Conservation (phyloP, 2,113 vertebrate genomes). For the Microtus oregoni region DNA sequence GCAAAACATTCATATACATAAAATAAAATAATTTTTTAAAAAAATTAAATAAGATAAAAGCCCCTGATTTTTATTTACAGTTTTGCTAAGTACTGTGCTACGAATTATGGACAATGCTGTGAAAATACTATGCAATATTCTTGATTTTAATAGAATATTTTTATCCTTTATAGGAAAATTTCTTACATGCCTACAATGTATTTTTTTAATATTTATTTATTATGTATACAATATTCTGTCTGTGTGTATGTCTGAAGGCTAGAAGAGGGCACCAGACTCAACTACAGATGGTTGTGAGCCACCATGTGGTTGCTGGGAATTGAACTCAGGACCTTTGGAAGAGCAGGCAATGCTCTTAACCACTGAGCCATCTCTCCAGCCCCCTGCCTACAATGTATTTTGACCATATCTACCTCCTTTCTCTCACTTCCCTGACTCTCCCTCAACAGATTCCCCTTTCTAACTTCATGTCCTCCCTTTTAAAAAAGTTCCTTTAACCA, state of each 20-base stretch:
- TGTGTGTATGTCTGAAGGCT: no score
- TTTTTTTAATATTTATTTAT: neutral
- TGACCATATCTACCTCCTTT: neutral
- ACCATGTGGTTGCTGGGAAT: no score
- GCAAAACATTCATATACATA: neutral
- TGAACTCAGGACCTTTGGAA: no score
- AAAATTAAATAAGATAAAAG: neutral
- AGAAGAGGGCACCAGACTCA: no score
- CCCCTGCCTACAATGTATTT: neutral
- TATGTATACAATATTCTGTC: no score
- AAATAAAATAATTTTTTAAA: neutral
- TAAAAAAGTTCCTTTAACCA: neutral
- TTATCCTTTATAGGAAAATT: neutral
- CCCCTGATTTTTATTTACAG: neutral
- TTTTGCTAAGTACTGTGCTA: constrained; percentile 1
- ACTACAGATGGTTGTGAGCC: no score
- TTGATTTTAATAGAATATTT: neutral
- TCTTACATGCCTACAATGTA: neutral
- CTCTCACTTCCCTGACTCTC: neutral
- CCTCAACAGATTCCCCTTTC: neutral
- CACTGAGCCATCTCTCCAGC: no score
- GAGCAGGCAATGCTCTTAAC: no score
- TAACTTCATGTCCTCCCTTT: neutral
- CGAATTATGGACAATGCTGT: neutral
- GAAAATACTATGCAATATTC: constrained; percentile 32